Evolutionary conservation across 2,888 invertebrate genomes (phyloP).

Genomic region (Polietes domitor): DNA sequence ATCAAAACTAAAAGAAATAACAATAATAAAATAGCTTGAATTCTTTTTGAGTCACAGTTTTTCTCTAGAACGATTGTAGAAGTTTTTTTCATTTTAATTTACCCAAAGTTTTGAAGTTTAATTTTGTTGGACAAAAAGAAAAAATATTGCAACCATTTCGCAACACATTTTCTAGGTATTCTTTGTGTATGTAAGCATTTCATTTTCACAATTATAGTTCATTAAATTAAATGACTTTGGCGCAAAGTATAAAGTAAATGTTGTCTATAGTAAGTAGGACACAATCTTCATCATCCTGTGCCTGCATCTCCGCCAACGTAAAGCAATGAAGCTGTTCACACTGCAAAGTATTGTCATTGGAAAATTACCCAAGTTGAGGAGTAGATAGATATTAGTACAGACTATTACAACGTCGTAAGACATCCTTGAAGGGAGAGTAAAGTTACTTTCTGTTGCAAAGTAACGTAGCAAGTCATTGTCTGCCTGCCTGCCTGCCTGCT

Average conservation of each 20-base stretch:
- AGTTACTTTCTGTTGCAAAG: not conserved
- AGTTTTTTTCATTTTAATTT: no score
- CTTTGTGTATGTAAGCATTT: constrained; percentile 33
- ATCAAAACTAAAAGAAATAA: no score
- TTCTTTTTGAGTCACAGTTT: no score
- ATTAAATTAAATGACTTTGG: constrained; percentile 66
- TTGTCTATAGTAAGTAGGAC: constrained; percentile 42
- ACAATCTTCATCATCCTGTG: constrained; percentile 17
- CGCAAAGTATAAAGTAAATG: constrained; percentile 58
- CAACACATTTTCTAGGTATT: constrained; percentile 27
- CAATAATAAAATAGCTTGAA: no score
- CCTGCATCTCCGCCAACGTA: not conserved
- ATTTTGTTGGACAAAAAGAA: not conserved
- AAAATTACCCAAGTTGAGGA: constrained; percentile 23
- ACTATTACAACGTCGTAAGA: not conserved
- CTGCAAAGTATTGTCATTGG: constrained; percentile 1
- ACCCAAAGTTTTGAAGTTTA: no score
- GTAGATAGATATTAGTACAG: not conserved
- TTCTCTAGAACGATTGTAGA: no score
- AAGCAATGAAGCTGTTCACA: constrained; percentile 6
- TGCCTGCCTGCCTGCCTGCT: no score
- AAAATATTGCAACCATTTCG: constrained; percentile 48
- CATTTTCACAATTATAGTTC: constrained; percentile 64
- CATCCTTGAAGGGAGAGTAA: not conserved
- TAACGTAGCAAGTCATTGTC: not conserved